phyloP scores from a whole-genome alignment of 2,113 vertebrate genomes.

The Osmerus eperlanus region DNA sequence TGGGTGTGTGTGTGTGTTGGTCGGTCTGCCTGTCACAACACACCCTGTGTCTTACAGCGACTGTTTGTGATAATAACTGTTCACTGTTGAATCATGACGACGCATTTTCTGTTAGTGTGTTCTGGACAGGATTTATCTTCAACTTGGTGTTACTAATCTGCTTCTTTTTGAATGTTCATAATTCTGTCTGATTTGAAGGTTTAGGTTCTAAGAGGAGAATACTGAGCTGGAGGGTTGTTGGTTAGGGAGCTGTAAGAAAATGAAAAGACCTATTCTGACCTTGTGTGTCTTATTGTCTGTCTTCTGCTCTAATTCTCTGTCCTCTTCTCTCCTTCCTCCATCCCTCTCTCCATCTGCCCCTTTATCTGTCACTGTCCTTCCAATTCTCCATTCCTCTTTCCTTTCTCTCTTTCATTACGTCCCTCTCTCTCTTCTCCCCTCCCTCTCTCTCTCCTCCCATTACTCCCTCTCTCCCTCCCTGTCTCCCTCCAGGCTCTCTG shows the following conservation, averaged over 20 bases:
- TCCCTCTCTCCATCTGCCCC: not conserved
- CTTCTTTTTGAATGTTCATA: no score
- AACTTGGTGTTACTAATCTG: no score
- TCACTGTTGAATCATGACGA: constrained; percentile 33
- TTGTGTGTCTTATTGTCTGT: constrained; percentile 3
- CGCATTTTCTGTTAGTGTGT: constrained; percentile 23
- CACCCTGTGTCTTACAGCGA: constrained; percentile 1
- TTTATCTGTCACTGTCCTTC: not conserved
- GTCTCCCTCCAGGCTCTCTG: constrained; percentile 64
- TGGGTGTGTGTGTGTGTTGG: constrained; percentile 21
- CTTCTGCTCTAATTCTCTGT: not conserved
- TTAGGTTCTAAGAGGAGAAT: no score
- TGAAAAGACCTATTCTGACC: constrained; percentile 5
- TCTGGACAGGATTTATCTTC: no score
- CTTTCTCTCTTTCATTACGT: not conserved
- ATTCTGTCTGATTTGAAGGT: no score
- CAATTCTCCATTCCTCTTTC: constrained; percentile 3
- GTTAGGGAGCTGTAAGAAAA: not conserved
- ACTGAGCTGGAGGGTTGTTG: not conserved
- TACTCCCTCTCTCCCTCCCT: not conserved
- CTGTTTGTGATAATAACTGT: constrained; percentile 9
- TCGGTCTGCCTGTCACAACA: constrained; percentile 14
- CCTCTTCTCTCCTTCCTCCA: not conserved
- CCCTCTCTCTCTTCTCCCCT: not conserved
- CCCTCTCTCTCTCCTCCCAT: not conserved